Percentiles rank a stretch among this genome's conserved stretches.
These are phyloP conservation scores for Porites cylindrica DNA, from an alignment of 92 coral and sea anemone species.

Conservation along the genomic window DNA sequence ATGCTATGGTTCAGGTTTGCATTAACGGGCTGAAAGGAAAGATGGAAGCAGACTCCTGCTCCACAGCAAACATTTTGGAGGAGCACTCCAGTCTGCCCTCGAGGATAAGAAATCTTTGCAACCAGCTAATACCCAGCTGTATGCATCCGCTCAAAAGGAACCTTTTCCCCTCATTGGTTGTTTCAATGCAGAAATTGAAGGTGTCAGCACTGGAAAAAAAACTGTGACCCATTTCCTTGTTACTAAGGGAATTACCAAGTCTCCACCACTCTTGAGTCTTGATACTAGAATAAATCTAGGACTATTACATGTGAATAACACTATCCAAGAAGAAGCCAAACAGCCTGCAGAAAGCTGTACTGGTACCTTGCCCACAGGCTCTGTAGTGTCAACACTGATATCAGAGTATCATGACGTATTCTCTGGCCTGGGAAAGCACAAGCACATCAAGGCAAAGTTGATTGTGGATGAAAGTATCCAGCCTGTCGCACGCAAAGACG, in stretches of 20 bases:
- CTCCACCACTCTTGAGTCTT: conserved; percentile 43
- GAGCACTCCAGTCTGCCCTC: conserved; percentile 21
- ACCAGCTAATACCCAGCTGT: conserved; percentile 30
- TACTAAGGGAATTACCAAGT: conserved; percentile 47
- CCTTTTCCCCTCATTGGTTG: conserved; percentile 50
- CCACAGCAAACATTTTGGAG: conserved; percentile 42
- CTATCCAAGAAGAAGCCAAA: conserved; percentile 2
- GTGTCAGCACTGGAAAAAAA: conserved; percentile 34
- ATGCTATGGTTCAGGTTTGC: conserved; percentile 33
- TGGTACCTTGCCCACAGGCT: neutral
- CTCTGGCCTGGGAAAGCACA: conserved; percentile 50
- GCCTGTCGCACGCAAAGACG: conserved; percentile 42
- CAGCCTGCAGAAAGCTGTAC: neutral
- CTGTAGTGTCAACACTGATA: neutral
- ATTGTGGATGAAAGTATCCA: conserved; percentile 28
- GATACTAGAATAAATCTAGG: conserved; percentile 57
- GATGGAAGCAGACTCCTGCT: conserved; percentile 55
- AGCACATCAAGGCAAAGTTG: conserved; percentile 54
- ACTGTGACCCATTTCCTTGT: conserved; percentile 35
- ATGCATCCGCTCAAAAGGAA: conserved; percentile 36
- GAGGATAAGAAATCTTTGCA: conserved; percentile 13
- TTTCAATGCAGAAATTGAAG: conserved; percentile 50
- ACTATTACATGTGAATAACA: conserved; percentile 9
- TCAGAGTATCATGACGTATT: conserved; percentile 32
- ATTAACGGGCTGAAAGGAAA: conserved; percentile 44